Conservation (phyloP, 2,888 invertebrate genomes). For the Oligia strigilis region DNA sequence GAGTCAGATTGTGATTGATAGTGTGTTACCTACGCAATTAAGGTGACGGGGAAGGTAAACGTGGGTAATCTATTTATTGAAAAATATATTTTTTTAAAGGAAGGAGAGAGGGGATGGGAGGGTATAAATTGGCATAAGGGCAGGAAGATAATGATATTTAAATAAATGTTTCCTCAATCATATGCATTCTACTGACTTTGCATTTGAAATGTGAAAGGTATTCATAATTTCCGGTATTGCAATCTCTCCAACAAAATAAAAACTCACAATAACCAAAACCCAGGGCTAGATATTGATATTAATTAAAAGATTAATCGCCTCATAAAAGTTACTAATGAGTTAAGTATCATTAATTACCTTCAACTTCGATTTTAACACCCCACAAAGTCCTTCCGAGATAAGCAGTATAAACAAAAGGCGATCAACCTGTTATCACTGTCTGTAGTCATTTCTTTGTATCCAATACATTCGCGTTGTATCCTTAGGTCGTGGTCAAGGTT, state of each 20-base stretch:
- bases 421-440: constrained; percentile 31
- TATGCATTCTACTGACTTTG: neutral
- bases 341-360: neutral
- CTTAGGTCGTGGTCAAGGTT: constrained; percentile 50
- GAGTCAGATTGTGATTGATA: too few species aligned
- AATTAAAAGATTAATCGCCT: neutral
- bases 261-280: neutral
- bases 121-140: too few species aligned
- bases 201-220: too few species aligned
- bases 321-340: neutral
- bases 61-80: neutral
- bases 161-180: neutral
- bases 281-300: neutral
- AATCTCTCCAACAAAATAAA: neutral
- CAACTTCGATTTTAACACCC: neutral
- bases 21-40: too few species aligned
- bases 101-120: too few species aligned
- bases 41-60: neutral
- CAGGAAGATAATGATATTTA: too few species aligned
- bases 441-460: constrained; percentile 37
- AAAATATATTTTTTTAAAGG: neutral
- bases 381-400: constrained; percentile 10
- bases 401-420: constrained; percentile 29
- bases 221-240: neutral
- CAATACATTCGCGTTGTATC: constrained; percentile 1